Evolutionary conservation across 2,113 vertebrate genomes (phyloP), one percentile per base, ranked within the genome.

Genomic region (Megaptera novaeangliae): DNA sequence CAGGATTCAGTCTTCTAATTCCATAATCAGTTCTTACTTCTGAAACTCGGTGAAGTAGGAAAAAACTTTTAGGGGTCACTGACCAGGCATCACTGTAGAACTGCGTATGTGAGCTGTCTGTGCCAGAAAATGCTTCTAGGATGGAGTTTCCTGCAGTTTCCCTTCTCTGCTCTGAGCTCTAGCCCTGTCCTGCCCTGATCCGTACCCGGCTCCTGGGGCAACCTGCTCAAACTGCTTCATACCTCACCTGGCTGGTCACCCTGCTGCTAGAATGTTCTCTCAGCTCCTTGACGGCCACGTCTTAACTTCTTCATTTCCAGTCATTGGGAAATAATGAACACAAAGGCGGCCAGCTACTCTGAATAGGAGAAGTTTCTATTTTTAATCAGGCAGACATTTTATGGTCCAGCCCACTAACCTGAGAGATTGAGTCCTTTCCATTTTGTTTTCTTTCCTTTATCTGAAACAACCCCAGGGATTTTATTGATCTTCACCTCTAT

Each of bases 31-130:
- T 15, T 72, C 27, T 55, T 27, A 3, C 39, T 55, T 34, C 61
- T 21, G 9, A 69, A 74, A 34, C n/a, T 27, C 3, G 0, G 31
- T 4, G 2, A 49, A 17, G 5, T 14, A 31, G 72, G 61, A 46
- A 64, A 80, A 57, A 1, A 7, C n/a, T 15, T 23, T 39, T 0
- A 6, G 49, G 68, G 12, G 13, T 18, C 36, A 20, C 6, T 3
- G 27, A 27, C 2, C 1, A 3, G n/a, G 15, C 71, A 23, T 49
- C 8, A 1, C 39, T 8, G 6, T 49, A 12, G 34, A 59, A 27
- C 27, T 0, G 1, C 4, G 4, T 4, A 46, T 14, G 6, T 3
- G 34, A 13, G 2, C 34, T 0, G 7, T 9, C 12, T 31, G 59
- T 11, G 4, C 91, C 41, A 8, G 52, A 44, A n/a, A 44, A 27